Conservation (phyloP, 2,113 vertebrate species). For the Sapajus apella region DNA sequence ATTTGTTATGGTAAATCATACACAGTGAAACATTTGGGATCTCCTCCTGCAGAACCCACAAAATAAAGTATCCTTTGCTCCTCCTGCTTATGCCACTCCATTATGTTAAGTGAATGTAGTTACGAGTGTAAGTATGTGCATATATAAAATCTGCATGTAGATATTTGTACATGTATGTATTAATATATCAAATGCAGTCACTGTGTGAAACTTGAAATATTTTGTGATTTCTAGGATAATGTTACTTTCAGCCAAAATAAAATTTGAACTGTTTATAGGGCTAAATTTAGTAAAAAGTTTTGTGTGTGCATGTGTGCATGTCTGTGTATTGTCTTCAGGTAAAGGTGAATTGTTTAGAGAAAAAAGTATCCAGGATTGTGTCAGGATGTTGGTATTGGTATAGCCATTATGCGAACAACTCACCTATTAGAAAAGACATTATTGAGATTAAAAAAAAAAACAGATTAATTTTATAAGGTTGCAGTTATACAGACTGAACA, state of each 20-base stretch:
- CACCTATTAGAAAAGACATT: background rate
- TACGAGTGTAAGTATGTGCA: background rate
- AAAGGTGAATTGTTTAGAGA: background rate
- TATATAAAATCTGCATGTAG: background rate
- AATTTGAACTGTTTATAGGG: background rate
- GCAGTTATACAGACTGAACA: background rate
- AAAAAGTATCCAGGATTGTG: background rate
- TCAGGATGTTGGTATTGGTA: background rate
- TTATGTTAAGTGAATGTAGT: background rate
- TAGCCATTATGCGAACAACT: background rate
- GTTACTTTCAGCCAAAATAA: background rate
- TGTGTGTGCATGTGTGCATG: background rate
- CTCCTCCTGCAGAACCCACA: background rate
- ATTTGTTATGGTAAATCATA: background rate
- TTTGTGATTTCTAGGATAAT: background rate
- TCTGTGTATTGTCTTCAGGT: background rate
- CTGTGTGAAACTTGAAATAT: background rate
- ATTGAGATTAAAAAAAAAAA: background rate
- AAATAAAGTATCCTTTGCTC: background rate
- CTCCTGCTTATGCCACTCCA: background rate
- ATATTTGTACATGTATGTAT: background rate
- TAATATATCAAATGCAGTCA: background rate
- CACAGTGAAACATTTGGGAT: background rate
- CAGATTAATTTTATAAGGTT: background rate
- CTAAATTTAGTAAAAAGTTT: background rate